These are phyloP conservation scores for Apoda limacodes DNA, from an alignment of 2,888 invertebrate genomes.

Conservation along the genomic window DNA sequence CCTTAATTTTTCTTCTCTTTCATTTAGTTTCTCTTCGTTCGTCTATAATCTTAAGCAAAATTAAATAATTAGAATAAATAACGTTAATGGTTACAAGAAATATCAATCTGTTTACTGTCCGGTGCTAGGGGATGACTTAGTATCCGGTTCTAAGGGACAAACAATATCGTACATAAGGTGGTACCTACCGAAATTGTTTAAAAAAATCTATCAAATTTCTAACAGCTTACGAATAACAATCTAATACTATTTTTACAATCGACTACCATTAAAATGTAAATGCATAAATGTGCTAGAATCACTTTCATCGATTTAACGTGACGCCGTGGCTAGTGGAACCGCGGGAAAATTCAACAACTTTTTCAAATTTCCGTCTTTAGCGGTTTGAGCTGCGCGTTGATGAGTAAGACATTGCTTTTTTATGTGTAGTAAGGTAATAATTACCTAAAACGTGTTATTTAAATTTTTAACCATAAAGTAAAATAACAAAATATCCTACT, in stretches of 20 bases:
- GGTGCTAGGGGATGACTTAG: slow-evolving; percentile 5
- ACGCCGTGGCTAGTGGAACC: too few species aligned
- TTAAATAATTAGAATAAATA: slow-evolving; percentile 8
- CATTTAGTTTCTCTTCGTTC: slow-evolving; percentile 6
- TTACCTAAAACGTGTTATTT: too few species aligned
- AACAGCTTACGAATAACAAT: slow-evolving; percentile 1
- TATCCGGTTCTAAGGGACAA: too few species aligned
- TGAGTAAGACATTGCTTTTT: too few species aligned
- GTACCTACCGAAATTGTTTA: slow-evolving; percentile 1
- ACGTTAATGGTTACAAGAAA: slow-evolving; percentile 8
- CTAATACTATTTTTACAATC: slow-evolving; percentile 1
- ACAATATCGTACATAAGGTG: too few species aligned
- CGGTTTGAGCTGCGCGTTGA: too few species aligned
- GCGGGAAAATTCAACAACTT: too few species aligned
- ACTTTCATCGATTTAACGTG: slow-evolving; percentile 10
- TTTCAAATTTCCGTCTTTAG: too few species aligned
- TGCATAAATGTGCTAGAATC: slow-evolving; percentile 2
- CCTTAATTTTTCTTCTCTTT: slow-evolving; percentile 10
- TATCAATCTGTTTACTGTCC: slow-evolving; percentile 6
- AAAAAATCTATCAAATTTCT: slow-evolving; percentile 2
- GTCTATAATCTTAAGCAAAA: slow-evolving; percentile 4
- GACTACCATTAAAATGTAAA: not conserved
- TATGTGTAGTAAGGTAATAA: too few species aligned
- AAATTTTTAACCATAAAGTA: too few species aligned
- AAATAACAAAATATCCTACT: too few species aligned